Evolutionary conservation across 2,888 invertebrate genomes (phyloP), one percentile per base, ranked within the genome.

Genomic region (Patella depressa): DNA sequence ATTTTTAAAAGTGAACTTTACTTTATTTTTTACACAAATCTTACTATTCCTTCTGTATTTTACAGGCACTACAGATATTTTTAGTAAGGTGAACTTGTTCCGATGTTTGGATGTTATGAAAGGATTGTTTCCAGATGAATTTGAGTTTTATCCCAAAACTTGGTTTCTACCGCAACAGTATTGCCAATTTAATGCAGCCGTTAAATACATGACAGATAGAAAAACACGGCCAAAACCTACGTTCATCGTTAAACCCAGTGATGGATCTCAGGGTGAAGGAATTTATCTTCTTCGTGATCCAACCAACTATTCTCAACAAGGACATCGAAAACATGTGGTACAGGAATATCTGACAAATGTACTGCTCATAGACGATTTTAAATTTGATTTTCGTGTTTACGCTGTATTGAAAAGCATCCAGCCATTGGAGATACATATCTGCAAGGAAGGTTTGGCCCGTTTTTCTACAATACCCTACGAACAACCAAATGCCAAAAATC

Each of bases 211-310:
- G 73, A 79, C 78, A 15, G 86, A 86, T 77, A 84, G 83, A 71
- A 83, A 83, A 71, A 54, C 80, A 17, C 85, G 84, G 77, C 82
- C 83, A 3, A 86, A 85, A 73, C 86, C 89, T 54, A 92, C 92
- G 81, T 93, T 89, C 84, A 93, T 93, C 74, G 91, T 93, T 17
- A 93, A 93, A 82, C 93, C 93, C 0, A 92, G 93, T 81, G 91
- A 92, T 53, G 93, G 93, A 1, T 91, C 92, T 5, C 93, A 93
- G 81, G 93, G 93, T 3, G 92, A 92, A 7, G 93, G 93, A 14
- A 93, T 93, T 74, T 93, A 93, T 84, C 84, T 93, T 45, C 88
- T 93, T 5, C 86, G 89, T 12, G 90, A 90, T 53, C 90, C 92
- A 0, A 85, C 86, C n/a, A 90, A 92, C 29, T 91, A 90, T 81